A percentile compares a stretch with the other conserved stretches of the same genome.
Conservation (phyloP, 2,797 vertebrate species). For the Antrozous pallidus region DNA sequence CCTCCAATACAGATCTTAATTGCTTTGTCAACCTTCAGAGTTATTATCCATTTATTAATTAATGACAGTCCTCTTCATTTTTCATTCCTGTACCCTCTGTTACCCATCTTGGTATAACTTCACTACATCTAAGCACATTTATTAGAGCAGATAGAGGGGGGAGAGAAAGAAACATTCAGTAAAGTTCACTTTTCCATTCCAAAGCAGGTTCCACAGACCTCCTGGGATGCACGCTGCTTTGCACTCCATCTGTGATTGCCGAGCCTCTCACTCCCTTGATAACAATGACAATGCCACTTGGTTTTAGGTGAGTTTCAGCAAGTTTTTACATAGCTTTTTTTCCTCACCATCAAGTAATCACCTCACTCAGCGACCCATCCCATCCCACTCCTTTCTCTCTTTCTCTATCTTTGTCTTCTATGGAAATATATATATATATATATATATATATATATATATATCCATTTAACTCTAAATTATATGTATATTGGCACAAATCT, state of each 20-base stretch:
- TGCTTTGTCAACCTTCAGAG: background rate
- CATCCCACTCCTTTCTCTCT: rapidly evolving
- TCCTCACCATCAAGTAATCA: background rate
- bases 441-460: background rate
- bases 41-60: slow-evolving; percentile 42
- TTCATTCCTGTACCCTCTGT: background rate
- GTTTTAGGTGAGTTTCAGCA: slow-evolving; percentile 46
- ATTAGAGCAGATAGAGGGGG: background rate
- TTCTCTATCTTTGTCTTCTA: background rate
- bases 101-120: slow-evolving; percentile 27
- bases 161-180: background rate
- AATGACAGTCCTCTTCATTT: background rate
- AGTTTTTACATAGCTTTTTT: background rate
- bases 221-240: background rate
- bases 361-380: rapidly evolving
- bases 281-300: background rate
- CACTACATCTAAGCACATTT: slow-evolving; percentile 43
- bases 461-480: background rate
- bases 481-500: background rate
- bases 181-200: slow-evolving; percentile 39
- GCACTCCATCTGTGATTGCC: background rate
- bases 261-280: background rate
- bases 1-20: background rate
- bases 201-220: background rate
- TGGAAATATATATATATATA: background rate